Base-by-base conservation (phyloP, 1,140 invertebrate species). In the Zaprionus gabonicus region DNA sequence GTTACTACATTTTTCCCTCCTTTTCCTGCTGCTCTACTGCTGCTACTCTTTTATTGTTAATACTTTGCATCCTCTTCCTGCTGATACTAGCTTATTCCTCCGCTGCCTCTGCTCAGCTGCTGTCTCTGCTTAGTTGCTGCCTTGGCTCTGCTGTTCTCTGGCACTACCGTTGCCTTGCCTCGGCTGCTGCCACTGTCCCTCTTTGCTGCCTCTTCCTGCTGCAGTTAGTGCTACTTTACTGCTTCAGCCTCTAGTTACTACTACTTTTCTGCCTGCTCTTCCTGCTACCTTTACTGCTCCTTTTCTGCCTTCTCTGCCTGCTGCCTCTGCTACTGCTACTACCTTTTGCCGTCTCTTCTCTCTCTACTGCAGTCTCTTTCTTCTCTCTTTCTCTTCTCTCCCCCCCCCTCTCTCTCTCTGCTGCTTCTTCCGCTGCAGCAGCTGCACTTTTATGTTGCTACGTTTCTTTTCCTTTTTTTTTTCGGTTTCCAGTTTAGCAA, bases 391-490 rank as follows among this genome's bases (percentile, higher is more conserved):
- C 59, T 62, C 7, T 3, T 23, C 23, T 23, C 23, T 20, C 20
- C 20, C 20, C 20, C 20, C 1, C 20, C 20, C 20, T 1, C 20
- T 20, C 59, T 34, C 7, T 31, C 28, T 12, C n/a, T 53, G 7
- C 7, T 7, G 65, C 58, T 78, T 59, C 69, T 78, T 70, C 62
- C 57, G 62, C 58, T 59, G 76, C 20, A 41, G 44, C 81, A 77
- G 81, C 81, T 83, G 81, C 81, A 70, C 9, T 65, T 17, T 46
- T 46, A 46, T 81, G 71, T 13, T 58, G 34, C 4, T 15, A 10
- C 13, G 53, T 73, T 64, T 60, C 57, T 64, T 10, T 41, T 55
- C 9, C 17, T 41, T 28, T 28, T 20, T 28, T 20, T 20, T 64
- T 17, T 28, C 41, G 49, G 28, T 56, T 67, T 67, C 55, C 55